Evolutionary conservation across 2,888 invertebrate genomes (phyloP).

Genomic region (Microplitis deprimator): DNA sequence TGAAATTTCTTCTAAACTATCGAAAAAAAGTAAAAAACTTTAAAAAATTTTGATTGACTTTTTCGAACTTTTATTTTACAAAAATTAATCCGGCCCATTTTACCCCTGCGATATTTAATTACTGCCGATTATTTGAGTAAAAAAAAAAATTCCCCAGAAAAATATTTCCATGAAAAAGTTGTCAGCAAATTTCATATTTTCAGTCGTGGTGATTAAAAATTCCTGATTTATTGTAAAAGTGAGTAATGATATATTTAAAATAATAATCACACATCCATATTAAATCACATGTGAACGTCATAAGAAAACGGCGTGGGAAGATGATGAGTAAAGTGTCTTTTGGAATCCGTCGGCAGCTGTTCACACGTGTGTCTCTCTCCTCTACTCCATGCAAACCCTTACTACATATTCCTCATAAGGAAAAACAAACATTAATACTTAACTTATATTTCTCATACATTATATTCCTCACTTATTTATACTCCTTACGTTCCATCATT

Average conservation of each 20-base stretch:
- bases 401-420: conserved; percentile 20
- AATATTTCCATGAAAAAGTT: too few species aligned
- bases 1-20: too few species aligned
- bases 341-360: conserved; percentile 63
- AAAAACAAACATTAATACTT: conserved; percentile 27
- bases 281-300: conserved; percentile 60
- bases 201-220: neutral
- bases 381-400: conserved; percentile 24
- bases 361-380: conserved; percentile 66
- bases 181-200: too few species aligned
- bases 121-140: too few species aligned
- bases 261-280: conserved; percentile 24
- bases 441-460: conserved; percentile 36
- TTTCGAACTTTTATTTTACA: too few species aligned
- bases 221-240: neutral
- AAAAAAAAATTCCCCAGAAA: too few species aligned
- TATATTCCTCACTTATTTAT: conserved; percentile 10
- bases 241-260: neutral
- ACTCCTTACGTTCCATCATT: neutral
- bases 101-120: too few species aligned
- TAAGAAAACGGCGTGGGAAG: conserved; percentile 66
- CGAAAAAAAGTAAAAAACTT: too few species aligned
- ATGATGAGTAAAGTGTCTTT: conserved; percentile 48
- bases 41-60: too few species aligned
- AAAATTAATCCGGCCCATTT: too few species aligned